Conservation (phyloP, 2,888 invertebrate species). For the Fabriciana adippe region DNA sequence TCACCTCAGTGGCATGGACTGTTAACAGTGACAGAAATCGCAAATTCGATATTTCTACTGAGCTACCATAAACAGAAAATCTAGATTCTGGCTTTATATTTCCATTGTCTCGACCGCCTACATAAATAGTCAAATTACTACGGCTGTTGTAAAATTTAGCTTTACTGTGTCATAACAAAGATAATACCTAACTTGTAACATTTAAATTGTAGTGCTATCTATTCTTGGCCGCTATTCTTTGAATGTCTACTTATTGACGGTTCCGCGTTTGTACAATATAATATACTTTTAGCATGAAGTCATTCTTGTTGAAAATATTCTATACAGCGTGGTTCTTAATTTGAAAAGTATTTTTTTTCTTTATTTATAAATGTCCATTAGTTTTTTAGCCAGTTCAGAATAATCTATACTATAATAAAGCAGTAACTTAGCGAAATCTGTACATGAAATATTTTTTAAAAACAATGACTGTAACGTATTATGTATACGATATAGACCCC, state of each 20-base stretch:
- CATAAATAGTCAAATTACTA: too few species aligned
- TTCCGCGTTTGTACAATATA: slow-evolving; percentile 45
- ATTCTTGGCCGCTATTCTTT: slow-evolving; percentile 46
- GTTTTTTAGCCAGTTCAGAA: not conserved
- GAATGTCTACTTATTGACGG: slow-evolving; percentile 46
- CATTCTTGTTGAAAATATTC: slow-evolving; percentile 62
- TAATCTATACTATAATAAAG: too few species aligned
- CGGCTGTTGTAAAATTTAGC: not conserved
- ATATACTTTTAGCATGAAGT: slow-evolving; percentile 71
- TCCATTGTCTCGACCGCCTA: too few species aligned
- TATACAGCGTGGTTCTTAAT: slow-evolving; percentile 53
- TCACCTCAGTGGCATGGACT: too few species aligned
- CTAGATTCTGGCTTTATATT: too few species aligned
- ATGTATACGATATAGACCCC: too few species aligned
- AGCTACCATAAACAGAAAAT: too few species aligned
- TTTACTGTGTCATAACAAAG: slow-evolving; percentile 1
- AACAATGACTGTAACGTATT: too few species aligned
- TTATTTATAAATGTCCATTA: not conserved
- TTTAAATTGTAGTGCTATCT: slow-evolving; percentile 8
- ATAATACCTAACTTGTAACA: slow-evolving; percentile 1
- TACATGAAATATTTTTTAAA: too few species aligned
- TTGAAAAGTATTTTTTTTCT: not conserved
- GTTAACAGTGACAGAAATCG: too few species aligned
- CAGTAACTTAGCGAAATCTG: too few species aligned
- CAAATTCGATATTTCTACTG: too few species aligned